Base-by-base conservation (phyloP, 2,888 invertebrate species). In the Hypsopygia costalis region DNA sequence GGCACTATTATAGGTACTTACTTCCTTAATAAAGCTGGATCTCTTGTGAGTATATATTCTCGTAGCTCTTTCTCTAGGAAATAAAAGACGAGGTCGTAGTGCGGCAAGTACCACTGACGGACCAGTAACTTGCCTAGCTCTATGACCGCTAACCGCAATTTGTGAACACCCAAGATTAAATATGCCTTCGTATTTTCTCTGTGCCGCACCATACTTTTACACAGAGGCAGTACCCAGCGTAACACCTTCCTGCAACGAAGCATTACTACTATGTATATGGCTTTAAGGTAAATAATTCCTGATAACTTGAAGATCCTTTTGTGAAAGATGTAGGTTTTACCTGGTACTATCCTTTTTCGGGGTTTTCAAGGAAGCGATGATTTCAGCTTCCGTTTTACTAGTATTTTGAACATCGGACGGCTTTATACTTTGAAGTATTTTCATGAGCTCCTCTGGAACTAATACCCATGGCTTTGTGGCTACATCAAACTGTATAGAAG, bases 181-280 rank as follows among this genome's bases (percentile, higher is more conserved):
- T 89, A 77, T 2, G 92, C 91, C 68, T 95, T 95, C 0, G 94
- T 93, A 47, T 76, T 71, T 72, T 95, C 95, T 40, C 95, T 83
- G 21, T 86, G 71, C 0, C 89, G 87, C 0, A 95, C 93, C 1
- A 91, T 90, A 5, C 81, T 81, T 11, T 92, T 90, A 42, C 91
- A 91, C 33, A 90, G 79, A 0, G 92, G 92, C 12, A 94, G 69
- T 0, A 94, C 41, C 69, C 90, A 91, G 30, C 89, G 83, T n/a
- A 94, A 69, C 0, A 92, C 65, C 56, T 74, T 83, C 53, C 93
- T 93, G 65, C 6, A 57, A 62, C 31, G 46, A 36, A n/a, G n/a
- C n/a, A n/a, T n/a, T n/a, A n/a, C n/a, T n/a, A n/a, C n/a, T n/a
- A n/a, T n/a, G n/a, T n/a, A n/a, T n/a, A n/a, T n/a, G n/a, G n/a